Conservation (phyloP, 2,797 vertebrate species). For the Apogon hyalosoma region DNA sequence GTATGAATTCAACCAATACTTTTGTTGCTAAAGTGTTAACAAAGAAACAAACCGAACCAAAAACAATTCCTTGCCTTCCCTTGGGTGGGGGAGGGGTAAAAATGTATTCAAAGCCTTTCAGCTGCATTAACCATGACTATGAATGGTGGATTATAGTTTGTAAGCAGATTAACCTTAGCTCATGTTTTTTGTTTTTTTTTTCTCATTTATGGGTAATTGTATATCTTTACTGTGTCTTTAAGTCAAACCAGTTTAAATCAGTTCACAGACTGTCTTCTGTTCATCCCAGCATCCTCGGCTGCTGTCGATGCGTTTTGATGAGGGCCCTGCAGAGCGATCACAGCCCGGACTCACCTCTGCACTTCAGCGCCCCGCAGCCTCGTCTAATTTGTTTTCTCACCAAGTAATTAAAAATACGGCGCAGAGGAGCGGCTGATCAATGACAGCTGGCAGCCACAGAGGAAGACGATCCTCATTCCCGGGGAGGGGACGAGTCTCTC, state of each 20-base stretch:
- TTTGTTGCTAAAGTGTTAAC: too few species aligned
- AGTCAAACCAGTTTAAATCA: conserved; percentile 24
- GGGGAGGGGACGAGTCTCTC: conserved; percentile 5
- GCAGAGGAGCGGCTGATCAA: conserved; percentile 57
- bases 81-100: too few species aligned
- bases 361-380: conserved; percentile 28
- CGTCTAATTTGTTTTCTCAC: conserved; percentile 72
- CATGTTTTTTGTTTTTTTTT: too few species aligned
- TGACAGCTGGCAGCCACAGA: conserved; percentile 53
- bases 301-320: conserved; percentile 36
- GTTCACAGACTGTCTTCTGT: neutral
- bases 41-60: too few species aligned
- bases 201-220: neutral
- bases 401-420: conserved; percentile 73
- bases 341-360: conserved; percentile 38
- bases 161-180: neutral
- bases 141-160: neutral
- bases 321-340: conserved; percentile 34
- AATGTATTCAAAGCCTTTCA: neutral
- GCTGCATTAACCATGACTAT: neutral
- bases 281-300: conserved; percentile 9
- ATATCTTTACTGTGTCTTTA: neutral
- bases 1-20: too few species aligned
- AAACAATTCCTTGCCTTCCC: too few species aligned
- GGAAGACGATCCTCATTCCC: conserved; percentile 29